Evolutionary conservation across 30 jellyfish, hydroid and myxozoan species (phyloP).

Genomic region (Aurelia aurita complex sp. Pacific): DNA sequence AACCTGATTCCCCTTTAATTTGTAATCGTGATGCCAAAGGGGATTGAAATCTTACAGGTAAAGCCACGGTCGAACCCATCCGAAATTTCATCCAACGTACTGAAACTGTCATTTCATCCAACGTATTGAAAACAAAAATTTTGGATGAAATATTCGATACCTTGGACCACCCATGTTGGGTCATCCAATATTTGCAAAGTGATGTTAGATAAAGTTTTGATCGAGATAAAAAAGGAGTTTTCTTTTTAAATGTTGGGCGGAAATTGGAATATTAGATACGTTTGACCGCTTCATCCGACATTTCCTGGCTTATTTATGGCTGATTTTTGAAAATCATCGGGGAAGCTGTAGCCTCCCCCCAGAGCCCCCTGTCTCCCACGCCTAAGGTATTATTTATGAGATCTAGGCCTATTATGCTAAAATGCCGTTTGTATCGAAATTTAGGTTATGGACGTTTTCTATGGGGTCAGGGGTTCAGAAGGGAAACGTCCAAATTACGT

Average conservation of each 20-base stretch:
- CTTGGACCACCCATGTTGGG: not conserved
- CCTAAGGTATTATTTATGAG: not conserved
- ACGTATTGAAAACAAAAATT: not conserved
- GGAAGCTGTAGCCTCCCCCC: too few relatives aligned
- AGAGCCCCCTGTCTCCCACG: too few relatives aligned
- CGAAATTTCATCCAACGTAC: too few relatives aligned
- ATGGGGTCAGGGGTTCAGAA: too few relatives aligned
- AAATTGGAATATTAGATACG: not conserved
- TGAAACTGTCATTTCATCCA: not conserved
- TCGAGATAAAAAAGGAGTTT: not conserved
- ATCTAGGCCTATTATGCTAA: not conserved
- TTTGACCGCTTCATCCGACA: not conserved
- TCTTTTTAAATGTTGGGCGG: not conserved
- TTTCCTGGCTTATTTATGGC: not conserved
- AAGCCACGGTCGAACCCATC: too few relatives aligned
- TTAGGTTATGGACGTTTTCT: too few relatives aligned
- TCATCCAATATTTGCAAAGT: not conserved
- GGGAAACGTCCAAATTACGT: too few relatives aligned
- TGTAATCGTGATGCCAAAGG: too few relatives aligned
- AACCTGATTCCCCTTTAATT: too few relatives aligned
- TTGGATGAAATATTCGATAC: not conserved
- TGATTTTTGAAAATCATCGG: not conserved
- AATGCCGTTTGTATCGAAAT: not conserved
- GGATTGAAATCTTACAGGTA: too few relatives aligned
- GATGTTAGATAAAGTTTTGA: not conserved